Conservation (phyloP, 1,140 invertebrate species). For the Frieseomelitta varia region DNA sequence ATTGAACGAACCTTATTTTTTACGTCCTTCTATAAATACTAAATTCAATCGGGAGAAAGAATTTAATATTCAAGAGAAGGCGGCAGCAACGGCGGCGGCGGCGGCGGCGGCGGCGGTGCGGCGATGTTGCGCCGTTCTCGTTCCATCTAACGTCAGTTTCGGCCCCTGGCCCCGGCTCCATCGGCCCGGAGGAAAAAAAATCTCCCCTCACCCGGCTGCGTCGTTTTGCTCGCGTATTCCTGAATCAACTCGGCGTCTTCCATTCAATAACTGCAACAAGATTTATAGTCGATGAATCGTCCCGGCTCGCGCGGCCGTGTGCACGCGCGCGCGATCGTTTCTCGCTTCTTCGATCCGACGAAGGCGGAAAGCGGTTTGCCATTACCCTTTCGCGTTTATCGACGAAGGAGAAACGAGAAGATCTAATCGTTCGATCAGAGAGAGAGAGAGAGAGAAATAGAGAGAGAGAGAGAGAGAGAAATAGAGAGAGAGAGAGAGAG, state of each 20-base stretch:
- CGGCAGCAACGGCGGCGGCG: no score
- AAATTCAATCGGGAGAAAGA: neutral
- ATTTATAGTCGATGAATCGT: constrained; percentile 28
- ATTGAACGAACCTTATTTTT: constrained; percentile 46
- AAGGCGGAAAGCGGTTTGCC: constrained; percentile 24
- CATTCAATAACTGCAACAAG: constrained; percentile 38
- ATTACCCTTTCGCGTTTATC: neutral
- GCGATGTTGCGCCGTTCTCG: neutral
- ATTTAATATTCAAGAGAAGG: constrained; percentile 14
- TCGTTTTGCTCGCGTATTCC: neutral
- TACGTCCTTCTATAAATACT: constrained; percentile 16
- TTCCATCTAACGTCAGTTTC: constrained; percentile 4
- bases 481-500: neutral
- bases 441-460: no score
- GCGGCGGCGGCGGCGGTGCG: neutral
- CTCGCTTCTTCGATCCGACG: constrained; percentile 1
- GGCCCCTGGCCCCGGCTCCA: neutral
- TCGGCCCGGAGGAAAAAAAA: neutral
- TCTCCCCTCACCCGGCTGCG: no score
- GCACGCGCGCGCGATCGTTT: neutral
- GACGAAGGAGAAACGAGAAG: neutral
- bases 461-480: no score
- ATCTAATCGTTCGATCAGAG: constrained; percentile 36
- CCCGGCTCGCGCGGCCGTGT: neutral
- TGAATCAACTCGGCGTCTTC: constrained; percentile 10